phyloP scores from a whole-genome alignment of 2,113 vertebrate species.

The Cynopterus brachyotis region DNA sequence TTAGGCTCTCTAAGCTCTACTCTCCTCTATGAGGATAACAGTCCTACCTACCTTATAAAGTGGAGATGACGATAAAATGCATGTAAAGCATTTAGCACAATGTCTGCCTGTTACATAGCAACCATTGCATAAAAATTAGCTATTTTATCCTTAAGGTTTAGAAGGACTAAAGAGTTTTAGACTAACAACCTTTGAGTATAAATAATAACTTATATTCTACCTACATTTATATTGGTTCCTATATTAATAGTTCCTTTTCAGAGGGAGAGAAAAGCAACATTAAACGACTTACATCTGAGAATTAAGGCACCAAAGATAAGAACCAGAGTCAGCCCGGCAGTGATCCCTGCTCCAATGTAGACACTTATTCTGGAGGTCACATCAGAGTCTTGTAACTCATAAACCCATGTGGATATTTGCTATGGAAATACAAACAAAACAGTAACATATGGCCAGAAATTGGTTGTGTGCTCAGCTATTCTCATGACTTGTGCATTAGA shows the following conservation, averaged over 20 bases:
- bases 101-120: not conserved
- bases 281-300: slow-evolving; percentile 61
- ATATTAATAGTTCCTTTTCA: not conserved
- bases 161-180: not conserved
- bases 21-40: not conserved
- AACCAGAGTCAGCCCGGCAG: slow-evolving; percentile 3
- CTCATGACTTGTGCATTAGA: not conserved
- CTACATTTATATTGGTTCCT: not conserved
- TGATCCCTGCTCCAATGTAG: slow-evolving; percentile 8
- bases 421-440: slow-evolving; percentile 46
- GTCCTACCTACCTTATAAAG: not conserved
- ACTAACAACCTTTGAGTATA: not conserved
- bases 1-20: not conserved
- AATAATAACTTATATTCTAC: not conserved
- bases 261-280: not conserved
- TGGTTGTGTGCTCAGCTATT: not conserved
- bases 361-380: not conserved
- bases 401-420: not conserved
- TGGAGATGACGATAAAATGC: not conserved
- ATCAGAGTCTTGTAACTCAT: not conserved
- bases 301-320: slow-evolving; percentile 35
- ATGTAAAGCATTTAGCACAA: not conserved
- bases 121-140: not conserved
- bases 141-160: not conserved
- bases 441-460: not conserved